Conservation (phyloP, 2,113 vertebrate genomes). For the Malurus cyaneus region DNA sequence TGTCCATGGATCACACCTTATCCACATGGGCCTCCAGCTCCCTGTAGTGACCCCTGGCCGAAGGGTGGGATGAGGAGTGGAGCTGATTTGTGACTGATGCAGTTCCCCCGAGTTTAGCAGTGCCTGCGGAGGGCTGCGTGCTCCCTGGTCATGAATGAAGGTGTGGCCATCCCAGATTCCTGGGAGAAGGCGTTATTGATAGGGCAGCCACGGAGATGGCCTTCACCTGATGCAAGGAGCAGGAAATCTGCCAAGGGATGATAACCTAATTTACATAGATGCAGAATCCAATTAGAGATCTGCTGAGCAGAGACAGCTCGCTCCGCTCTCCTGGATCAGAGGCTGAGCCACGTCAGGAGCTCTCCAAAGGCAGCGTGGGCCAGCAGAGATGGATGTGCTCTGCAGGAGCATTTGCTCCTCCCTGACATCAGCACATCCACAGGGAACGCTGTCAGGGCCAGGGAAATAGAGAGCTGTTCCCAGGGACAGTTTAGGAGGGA, state of each 20-base stretch:
- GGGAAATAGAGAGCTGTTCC: background rate
- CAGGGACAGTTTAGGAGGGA: background rate
- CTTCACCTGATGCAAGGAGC: background rate
- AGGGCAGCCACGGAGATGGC: background rate
- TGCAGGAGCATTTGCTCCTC: background rate
- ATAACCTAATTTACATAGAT: constrained; percentile 59
- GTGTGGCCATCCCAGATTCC: background rate
- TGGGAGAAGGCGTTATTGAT: constrained; percentile 2
- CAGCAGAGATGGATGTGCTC: background rate
- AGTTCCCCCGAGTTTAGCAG: background rate
- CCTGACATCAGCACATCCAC: background rate
- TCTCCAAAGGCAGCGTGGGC: background rate
- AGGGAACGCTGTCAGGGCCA: background rate
- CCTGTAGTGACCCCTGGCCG: background rate
- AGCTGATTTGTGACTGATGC: background rate
- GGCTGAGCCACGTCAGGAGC: background rate
- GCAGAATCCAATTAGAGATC: constrained; percentile 53
- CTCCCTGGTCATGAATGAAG: background rate
- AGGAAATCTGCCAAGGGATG: constrained; percentile 48
- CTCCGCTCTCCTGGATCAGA: background rate
- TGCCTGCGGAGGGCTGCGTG: background rate
- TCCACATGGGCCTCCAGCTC: background rate
- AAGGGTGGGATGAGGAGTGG: background rate
- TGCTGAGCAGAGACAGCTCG: constrained; percentile 53
- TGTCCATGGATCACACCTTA: background rate